phyloP scores from a whole-genome alignment of 2,113 vertebrate species.

The Elachura formosa region DNA sequence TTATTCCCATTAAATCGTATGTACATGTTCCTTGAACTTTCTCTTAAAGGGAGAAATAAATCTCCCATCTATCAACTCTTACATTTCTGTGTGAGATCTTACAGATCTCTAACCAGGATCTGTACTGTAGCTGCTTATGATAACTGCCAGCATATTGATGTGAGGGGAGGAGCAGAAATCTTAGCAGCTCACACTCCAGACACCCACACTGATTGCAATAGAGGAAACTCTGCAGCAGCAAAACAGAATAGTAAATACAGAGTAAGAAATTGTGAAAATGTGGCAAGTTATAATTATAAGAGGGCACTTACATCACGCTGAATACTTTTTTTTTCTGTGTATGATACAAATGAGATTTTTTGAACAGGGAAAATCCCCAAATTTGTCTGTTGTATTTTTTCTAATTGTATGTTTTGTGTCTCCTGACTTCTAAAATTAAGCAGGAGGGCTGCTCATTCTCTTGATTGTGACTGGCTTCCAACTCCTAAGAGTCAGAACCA shows the following conservation, averaged over 20 bases:
- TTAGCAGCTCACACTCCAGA: conserved; percentile 8
- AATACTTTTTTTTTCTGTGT: not conserved
- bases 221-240: conserved; percentile 34
- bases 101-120: not conserved
- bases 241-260: conserved; percentile 41
- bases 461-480: not conserved
- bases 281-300: not conserved
- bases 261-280: not conserved
- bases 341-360: not conserved
- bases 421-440: not conserved
- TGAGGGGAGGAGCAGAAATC: conserved; percentile 28
- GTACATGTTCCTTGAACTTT: not conserved
- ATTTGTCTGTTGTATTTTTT: not conserved
- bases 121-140: not conserved
- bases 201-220: conserved; percentile 39
- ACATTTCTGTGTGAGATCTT: not conserved
- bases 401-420: not conserved
- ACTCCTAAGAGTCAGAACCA: not conserved
- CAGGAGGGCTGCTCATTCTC: not conserved
- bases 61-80: not conserved
- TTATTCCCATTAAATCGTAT: not conserved
- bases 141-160: conserved; percentile 19
- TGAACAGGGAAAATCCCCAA: not conserved
- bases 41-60: not conserved
- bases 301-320: not conserved